Evolutionary conservation across 2,888 invertebrate genomes (phyloP), one percentile per base, ranked within the genome.

Genomic region (Xanthorhoe spadicearia): DNA sequence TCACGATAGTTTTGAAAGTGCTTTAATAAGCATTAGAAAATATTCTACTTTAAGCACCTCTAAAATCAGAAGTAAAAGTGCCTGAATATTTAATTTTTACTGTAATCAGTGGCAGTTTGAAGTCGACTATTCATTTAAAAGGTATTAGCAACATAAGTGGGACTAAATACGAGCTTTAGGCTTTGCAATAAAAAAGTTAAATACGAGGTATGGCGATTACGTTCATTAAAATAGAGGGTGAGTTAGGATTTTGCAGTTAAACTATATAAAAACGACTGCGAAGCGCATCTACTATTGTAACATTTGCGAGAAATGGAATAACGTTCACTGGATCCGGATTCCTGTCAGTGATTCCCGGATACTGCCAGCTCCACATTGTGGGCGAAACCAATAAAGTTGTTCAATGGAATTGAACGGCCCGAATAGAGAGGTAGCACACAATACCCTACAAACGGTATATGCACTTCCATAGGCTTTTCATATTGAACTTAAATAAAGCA

Each of bases 361-460:
- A 55, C 64, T 60, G 57, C 28, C 52, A 59, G 55, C 60, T 64
- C 56, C 56, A 66, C 59, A 68, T 63, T 66, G 57, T 58, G 64
- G 66, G 64, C 63, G 71, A 68, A 71, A 71, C 68, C 74, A 71
- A 74, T 74, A 72, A 71, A 74, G 72, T 72, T 67, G 74, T 74
- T 68, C 68, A 74, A 70, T 71, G 69, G 69, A 67, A 72, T 64
- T 66, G 70, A 72, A 68, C 72, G 69, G 48, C 66, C 50, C 66
- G 69, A 68, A 72, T 71, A 68, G 72, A 73, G 71, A 71, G 71
- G 72, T 68, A 67, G 66, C 59, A 53, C 68, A 59, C 62, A 54
- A 49, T 61, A 64, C 7, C 48, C 9, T 38, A 7, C 6, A 32
- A 58, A 55, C 66, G 62, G 66, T 59, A 58, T 35, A 19, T 3